Percentiles rank a stretch among this genome's conserved stretches.
These are phyloP conservation scores for Lycocerus yunnanus DNA, from an alignment of 2,888 invertebrate genomes.

Conservation along the genomic window DNA sequence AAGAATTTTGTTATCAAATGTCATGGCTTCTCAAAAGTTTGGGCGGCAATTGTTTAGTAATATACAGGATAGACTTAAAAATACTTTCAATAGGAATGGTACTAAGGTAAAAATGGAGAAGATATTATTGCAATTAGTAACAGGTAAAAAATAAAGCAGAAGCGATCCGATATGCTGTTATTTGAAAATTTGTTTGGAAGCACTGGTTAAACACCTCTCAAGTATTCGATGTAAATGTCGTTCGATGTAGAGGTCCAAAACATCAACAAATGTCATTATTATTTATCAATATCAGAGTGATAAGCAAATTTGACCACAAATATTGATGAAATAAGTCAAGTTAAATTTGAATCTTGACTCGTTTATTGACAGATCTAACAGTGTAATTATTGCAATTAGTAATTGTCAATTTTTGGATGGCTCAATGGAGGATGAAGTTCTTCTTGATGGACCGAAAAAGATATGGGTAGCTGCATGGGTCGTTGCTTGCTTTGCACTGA, in stretches of 20 bases:
- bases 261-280: background rate
- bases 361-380: too few species aligned
- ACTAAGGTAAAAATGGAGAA: too few species aligned
- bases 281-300: background rate
- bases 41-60: too few species aligned
- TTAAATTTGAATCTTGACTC: background rate
- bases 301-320: background rate
- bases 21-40: background rate
- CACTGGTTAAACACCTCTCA: too few species aligned
- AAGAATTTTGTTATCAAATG: background rate
- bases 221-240: background rate
- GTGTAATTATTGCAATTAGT: background rate
- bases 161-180: too few species aligned
- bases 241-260: background rate
- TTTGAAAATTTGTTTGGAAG: background rate
- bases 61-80: too few species aligned
- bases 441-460: constrained; percentile 50
- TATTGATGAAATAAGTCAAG: background rate
- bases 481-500: constrained; percentile 54
- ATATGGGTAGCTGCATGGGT: constrained; percentile 60
- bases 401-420: constrained; percentile 26
- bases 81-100: too few species aligned
- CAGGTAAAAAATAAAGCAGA: too few species aligned
- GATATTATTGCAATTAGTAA: too few species aligned
- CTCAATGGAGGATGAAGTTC: constrained; percentile 52